A percentile compares a stretch with the other conserved stretches of the same genome.
These are phyloP conservation scores for Oeneis ivallda DNA, from an alignment of 2,888 invertebrate genomes.

Conservation along the genomic window DNA sequence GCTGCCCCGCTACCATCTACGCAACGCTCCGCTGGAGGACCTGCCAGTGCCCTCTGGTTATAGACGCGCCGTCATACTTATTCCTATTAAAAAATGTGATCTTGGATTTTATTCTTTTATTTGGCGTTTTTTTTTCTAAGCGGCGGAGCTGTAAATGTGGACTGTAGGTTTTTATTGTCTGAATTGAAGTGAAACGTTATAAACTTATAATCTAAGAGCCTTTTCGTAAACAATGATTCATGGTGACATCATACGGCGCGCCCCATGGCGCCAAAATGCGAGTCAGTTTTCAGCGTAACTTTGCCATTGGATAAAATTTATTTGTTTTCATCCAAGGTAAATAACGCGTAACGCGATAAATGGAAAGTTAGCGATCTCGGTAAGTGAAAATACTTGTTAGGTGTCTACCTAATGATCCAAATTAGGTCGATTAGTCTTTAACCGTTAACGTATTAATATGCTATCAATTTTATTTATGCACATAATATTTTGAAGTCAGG, in stretches of 20 bases:
- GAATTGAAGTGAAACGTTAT: conserved; percentile 15
- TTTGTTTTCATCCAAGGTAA: conserved; percentile 22
- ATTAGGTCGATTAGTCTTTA: not conserved
- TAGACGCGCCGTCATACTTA: no score
- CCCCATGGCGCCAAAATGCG: conserved; percentile 29
- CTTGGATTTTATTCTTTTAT: not conserved
- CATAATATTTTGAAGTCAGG: no score
- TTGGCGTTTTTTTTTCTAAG: conserved; percentile 5
- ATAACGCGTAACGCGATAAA: conserved; percentile 14
- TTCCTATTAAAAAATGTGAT: not conserved
- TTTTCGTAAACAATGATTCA: conserved; percentile 38
- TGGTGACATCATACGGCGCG: conserved; percentile 36
- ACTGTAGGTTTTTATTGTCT: conserved; percentile 1
- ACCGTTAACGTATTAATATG: no score
- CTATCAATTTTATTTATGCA: no score
- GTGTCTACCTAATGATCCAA: not conserved
- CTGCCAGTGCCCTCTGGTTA: no score
- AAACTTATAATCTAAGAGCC: conserved; percentile 32
- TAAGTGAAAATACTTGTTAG: conserved; percentile 6
- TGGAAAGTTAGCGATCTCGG: conserved; percentile 9
- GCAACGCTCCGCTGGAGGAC: no score
- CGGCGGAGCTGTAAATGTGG: conserved; percentile 16
- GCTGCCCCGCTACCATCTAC: no score
- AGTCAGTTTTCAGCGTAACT: conserved; percentile 23
- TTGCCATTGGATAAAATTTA: conserved; percentile 27